phyloP scores from a whole-genome alignment of 1,140 invertebrate species.

The Theocolax elegans region DNA sequence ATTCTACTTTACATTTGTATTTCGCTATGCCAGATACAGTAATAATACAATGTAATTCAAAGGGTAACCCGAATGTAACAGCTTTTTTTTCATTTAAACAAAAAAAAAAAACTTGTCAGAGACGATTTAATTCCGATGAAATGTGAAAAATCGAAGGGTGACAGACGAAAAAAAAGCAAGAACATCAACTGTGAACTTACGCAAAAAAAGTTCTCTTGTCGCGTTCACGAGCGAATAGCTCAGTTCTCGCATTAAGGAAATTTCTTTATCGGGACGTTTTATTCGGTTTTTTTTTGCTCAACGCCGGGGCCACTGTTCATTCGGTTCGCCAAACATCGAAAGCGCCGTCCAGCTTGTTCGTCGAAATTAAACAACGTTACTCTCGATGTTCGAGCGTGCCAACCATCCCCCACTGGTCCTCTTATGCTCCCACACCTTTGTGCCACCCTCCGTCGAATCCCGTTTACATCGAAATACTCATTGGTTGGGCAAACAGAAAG shows the following conservation, averaged over 20 bases:
- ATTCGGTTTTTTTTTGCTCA: background rate
- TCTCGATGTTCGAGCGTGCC: slow-evolving; percentile 4
- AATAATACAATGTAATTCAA: too few relatives aligned
- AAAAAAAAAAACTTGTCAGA: too few relatives aligned
- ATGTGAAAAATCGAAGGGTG: slow-evolving; percentile 1
- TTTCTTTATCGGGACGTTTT: background rate
- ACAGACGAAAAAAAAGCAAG: background rate
- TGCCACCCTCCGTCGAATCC: slow-evolving; percentile 30
- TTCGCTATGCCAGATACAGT: too few relatives aligned
- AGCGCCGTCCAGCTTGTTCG: slow-evolving; percentile 46
- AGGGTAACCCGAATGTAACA: too few relatives aligned
- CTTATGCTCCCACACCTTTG: slow-evolving; percentile 5
- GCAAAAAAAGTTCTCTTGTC: background rate
- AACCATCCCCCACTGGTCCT: background rate
- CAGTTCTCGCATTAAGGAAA: background rate
- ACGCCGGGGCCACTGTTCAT: background rate
- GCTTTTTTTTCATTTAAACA: too few relatives aligned
- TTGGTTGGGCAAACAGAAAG: slow-evolving; percentile 48
- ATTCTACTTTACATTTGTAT: too few relatives aligned
- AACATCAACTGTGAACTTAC: slow-evolving; percentile 1
- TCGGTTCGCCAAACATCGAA: slow-evolving; percentile 40
- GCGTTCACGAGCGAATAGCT: background rate
- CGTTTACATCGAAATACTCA: slow-evolving; percentile 52
- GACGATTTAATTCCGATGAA: too few relatives aligned
- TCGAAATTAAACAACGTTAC: slow-evolving; percentile 53